Percentiles rank a stretch among this genome's conserved stretches.
These are phyloP conservation scores for Sylvia atricapilla DNA, from an alignment of 2,113 vertebrate species.

Conservation along the genomic window DNA sequence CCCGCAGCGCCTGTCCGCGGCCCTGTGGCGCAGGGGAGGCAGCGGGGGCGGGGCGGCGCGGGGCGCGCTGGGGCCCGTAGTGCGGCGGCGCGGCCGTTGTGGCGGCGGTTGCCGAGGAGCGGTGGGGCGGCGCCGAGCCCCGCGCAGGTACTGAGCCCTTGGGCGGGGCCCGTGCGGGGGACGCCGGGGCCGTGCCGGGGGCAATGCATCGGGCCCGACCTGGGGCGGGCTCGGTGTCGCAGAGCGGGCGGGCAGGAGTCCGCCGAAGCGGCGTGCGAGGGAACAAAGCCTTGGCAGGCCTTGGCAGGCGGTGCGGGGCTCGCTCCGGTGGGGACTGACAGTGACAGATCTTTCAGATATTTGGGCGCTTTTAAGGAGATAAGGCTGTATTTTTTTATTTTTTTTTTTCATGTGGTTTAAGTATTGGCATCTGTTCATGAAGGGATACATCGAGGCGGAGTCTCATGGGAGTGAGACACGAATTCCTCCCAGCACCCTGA, in stretches of 20 bases:
- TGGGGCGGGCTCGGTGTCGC: neutral
- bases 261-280: neutral
- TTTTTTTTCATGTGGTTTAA: neutral
- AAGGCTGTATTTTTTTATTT: neutral
- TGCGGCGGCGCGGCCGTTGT: neutral
- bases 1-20: accelerated
- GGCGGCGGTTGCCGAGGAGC: neutral
- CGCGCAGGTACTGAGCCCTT: neutral
- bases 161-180: no score
- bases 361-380: neutral
- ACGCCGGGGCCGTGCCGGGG: neutral
- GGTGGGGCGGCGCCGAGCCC: neutral
- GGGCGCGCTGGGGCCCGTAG: neutral
- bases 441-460: neutral
- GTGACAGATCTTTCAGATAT: accelerated
- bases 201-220: neutral
- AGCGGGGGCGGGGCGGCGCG: neutral
- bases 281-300: neutral
- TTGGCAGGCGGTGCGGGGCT: neutral
- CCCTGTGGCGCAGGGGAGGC: neutral
- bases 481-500: neutral
- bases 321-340: neutral
- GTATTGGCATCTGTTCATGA: accelerated
- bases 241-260: neutral
- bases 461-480: neutral